Conservation (phyloP, 2,113 vertebrate species). For the Brevimyrus niger region DNA sequence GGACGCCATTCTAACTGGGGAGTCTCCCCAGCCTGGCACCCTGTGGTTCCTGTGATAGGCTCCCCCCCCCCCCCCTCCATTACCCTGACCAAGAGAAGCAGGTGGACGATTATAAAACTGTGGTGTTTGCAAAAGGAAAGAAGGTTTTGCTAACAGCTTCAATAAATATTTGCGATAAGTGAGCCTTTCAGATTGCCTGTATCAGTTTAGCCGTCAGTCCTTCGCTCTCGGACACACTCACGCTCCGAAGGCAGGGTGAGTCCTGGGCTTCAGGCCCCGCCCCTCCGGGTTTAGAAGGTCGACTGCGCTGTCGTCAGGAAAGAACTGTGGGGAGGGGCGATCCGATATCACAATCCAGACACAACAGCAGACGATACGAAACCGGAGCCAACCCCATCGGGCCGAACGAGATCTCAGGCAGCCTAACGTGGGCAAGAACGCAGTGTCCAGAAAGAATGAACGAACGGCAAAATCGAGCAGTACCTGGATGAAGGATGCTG, state of each 20-base stretch:
- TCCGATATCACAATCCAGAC: background rate
- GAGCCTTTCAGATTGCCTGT: background rate
- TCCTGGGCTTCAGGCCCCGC: constrained; percentile 49
- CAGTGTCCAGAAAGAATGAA: background rate
- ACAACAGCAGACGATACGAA: background rate
- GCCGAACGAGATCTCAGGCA: background rate
- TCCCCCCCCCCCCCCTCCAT: background rate
- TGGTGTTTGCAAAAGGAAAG: background rate
- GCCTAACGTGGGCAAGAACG: background rate
- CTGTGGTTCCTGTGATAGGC: background rate
- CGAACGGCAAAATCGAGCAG: background rate
- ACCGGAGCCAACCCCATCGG: background rate
- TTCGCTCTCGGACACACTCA: constrained; percentile 38
- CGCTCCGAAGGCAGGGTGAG: constrained; percentile 63
- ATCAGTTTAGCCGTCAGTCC: background rate
- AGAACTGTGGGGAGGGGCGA: constrained; percentile 54
- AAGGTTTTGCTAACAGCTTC: background rate
- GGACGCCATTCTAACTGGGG: background rate
- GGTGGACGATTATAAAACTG: background rate
- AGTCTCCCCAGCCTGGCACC: background rate
- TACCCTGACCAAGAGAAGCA: background rate
- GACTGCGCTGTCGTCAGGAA: constrained; percentile 44
- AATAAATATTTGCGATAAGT: background rate
- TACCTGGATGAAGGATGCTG: constrained; percentile 66
- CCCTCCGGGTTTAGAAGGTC: constrained; percentile 57